Percentiles rank a stretch among this genome's conserved stretches.
These are phyloP conservation scores for Eumaeus atala DNA, from an alignment of 1,140 invertebrate genomes.

Conservation along the genomic window DNA sequence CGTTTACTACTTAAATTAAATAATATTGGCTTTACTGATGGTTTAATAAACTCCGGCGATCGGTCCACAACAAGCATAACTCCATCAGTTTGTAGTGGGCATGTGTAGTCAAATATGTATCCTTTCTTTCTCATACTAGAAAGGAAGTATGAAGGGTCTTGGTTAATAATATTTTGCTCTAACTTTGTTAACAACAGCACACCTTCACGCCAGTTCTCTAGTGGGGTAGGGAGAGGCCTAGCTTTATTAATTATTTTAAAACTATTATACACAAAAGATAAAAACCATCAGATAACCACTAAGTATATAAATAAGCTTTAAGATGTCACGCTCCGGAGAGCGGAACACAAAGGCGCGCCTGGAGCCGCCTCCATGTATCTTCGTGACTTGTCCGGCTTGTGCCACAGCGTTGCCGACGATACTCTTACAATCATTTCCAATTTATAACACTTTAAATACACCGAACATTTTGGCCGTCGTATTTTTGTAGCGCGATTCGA, in stretches of 20 bases:
- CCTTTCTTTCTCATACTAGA: no score
- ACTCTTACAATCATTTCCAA: slow-evolving; percentile 17
- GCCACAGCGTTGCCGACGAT: slow-evolving; percentile 5
- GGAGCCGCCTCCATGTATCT: slow-evolving; percentile 35
- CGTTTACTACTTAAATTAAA: no score
- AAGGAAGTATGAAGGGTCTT: no score
- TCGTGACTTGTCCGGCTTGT: slow-evolving; percentile 36
- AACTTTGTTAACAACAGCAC: no score
- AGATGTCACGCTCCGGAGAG: slow-evolving; percentile 55
- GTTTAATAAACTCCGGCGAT: no score
- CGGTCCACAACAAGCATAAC: no score
- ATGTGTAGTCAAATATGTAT: no score
- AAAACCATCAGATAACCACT: slow-evolving; percentile 47
- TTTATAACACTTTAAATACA: slow-evolving; percentile 22
- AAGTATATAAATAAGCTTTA: slow-evolving; percentile 66
- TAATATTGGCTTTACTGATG: no score
- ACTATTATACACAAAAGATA: slow-evolving; percentile 24
- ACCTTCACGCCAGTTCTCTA: no score
- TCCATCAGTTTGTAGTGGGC: no score
- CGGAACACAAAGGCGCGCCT: slow-evolving; percentile 47
- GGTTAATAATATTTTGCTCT: no score
- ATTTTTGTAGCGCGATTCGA: slow-evolving; percentile 20
- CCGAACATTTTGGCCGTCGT: slow-evolving; percentile 20
- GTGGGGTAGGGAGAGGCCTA: no score
- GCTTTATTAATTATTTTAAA: slow-evolving; percentile 16